Base-by-base conservation (phyloP, 2,113 vertebrate species). In the Cheilinus undulatus region DNA sequence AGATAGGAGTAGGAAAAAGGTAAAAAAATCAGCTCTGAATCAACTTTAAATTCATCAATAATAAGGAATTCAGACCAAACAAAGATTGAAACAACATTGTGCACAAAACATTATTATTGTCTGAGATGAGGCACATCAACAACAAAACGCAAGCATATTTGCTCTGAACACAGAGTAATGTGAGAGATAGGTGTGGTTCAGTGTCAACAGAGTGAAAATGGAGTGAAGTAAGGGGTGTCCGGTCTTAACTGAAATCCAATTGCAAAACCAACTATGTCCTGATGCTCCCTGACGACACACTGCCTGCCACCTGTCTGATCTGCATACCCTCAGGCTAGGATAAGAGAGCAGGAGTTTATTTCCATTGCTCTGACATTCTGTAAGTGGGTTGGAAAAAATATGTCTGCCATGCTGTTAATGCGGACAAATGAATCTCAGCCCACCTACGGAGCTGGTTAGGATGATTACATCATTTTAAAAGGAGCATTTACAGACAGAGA, bases 321-420 rank as follows among this genome's bases (percentile, higher is more conserved):
- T 76, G 32, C 42, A 50, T 22, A 13, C 10, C 15, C 46, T 28
- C 43, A 42, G 40, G 40, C 26, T 54, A 12, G 15, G 17, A 19
- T 61, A 56, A 17, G 19, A 45, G 45, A 38, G 45, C 5, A 60
- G 20, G 24, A 2, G 40, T 54, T 6, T n/a, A 23, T 15, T 36
- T 57, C 30, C 27, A 51, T n/a, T 9, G 11, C 15, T 19, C 15
- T 28, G 4, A 38, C 28, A 15, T 26, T 50, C 46, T 46, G 4
- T 22, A 23, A 56, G 45, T 40, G 26, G 28, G 36, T 13, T 28
- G 26, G 40, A 13, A 36, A 34, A 64, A 65, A 71, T 23, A n/a
- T 38, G 27, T 42, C 12, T n/a, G 49, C 68, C 32, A 19, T 48
- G 40, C 60, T 40, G 68, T 22, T 45, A 54, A 58, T 24, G 45